Percentiles rank a stretch among this genome's conserved stretches.
Conservation (phyloP, 2,113 vertebrate genomes). For the Callithrix jacchus region DNA sequence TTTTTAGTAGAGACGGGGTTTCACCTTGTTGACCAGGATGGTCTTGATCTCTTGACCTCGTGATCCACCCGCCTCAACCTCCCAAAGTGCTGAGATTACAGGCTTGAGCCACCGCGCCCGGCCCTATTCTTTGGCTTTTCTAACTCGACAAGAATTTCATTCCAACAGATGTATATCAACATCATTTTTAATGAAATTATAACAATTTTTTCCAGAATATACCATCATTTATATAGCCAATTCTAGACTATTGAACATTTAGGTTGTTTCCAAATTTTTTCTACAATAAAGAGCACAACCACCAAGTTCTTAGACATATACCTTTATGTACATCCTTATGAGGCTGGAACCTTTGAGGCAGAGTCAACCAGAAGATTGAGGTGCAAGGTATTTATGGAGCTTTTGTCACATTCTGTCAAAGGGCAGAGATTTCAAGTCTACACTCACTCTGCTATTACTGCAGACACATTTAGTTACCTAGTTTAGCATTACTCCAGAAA, state of each 20-base stretch:
- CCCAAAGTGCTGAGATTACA: too few relatives aligned
- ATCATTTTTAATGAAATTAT: slow-evolving; percentile 51
- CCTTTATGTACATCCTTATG: not conserved
- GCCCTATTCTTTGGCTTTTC: not conserved
- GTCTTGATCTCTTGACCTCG: too few relatives aligned
- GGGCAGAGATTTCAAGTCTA: not conserved
- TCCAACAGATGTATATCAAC: slow-evolving; percentile 39
- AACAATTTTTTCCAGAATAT: slow-evolving; percentile 16
- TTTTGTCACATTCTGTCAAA: not conserved
- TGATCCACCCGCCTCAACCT: too few relatives aligned
- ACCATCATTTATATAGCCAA: slow-evolving; percentile 7
- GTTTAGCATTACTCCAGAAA: not conserved
- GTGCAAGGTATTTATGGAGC: not conserved
- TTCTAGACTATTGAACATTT: not conserved
- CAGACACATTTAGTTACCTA: not conserved
- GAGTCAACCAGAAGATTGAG: not conserved
- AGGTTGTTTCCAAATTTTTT: not conserved
- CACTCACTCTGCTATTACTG: not conserved
- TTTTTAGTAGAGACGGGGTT: too few relatives aligned
- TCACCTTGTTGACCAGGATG: too few relatives aligned
- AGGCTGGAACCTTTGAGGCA: not conserved
- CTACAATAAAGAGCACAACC: not conserved
- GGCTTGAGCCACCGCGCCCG: too few relatives aligned
- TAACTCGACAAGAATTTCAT: slow-evolving; percentile 39
- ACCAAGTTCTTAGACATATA: not conserved